Base-by-base conservation (phyloP, 2,888 invertebrate species). In the Megamerina dolium region DNA sequence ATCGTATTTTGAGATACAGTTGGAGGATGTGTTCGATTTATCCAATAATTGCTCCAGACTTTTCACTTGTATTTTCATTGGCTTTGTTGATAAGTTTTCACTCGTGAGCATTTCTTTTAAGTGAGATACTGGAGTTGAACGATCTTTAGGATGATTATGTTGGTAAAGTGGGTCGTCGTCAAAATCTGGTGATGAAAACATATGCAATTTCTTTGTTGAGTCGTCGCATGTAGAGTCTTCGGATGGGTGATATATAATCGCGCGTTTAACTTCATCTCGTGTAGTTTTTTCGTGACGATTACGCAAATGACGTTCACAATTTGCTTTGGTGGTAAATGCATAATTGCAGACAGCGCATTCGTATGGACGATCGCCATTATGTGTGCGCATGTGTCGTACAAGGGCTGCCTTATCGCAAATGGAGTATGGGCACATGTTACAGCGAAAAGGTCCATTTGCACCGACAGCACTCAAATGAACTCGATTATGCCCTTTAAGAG, bases 291-390 rank as follows among this genome's bases (percentile, higher is more conserved):
- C 83, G 61, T 95, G 95, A 18, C 92, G 80, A 68, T 95, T 95
- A 52, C 93, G 78, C 57, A 95, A 77, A 68, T 96, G 95, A 5
- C 95, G 77, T 72, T 96, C 95, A 68, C 96, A 96, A 66, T 96
- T 95, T 2, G 95, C 94, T 74, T 95, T 94, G 1, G 95, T 95
- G 19, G 95, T 95, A 70, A 96, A 96, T 3, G 94, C 93, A 63
- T 91, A 94, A 61, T 90, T 90, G 70, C 96, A 96, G n/a, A 94
- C 79, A 1, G 86, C 83, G 64, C 95, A 96, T 68, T 93, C 91
- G 64, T 90, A 95, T 0, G 95, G 95, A 10, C 94, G 78, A 59
- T 95, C 94, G 0, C 95, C 95, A 63, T 93, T 95, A 72, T 95
- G 95, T 1, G 90, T 90, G 32, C 94, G 78, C 80, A 95, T 85